These are phyloP conservation scores for Leptinotarsa rubiginosa DNA, from an alignment of 2,888 invertebrate species.

Conservation along the genomic window DNA sequence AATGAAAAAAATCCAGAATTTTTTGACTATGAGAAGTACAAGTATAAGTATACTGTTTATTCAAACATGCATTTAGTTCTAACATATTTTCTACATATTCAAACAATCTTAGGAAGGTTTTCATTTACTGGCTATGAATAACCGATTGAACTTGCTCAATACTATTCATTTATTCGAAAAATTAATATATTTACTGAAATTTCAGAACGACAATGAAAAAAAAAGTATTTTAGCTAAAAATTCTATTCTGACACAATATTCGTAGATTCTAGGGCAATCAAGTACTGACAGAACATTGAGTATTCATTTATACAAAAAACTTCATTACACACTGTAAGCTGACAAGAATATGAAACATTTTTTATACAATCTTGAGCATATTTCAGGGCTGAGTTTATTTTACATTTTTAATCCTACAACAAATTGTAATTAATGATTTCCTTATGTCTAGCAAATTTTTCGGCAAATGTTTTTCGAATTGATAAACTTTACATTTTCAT, in stretches of 20 bases:
- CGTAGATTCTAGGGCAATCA: not conserved
- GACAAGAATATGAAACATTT: constrained; percentile 35
- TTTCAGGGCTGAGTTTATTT: constrained; percentile 46
- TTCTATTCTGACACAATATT: not conserved
- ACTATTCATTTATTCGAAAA: not conserved
- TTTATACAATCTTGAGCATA: constrained; percentile 50
- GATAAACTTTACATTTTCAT: constrained; percentile 41
- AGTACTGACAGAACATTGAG: constrained; percentile 33
- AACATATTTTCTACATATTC: too few species aligned
- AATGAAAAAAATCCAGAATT: not conserved
- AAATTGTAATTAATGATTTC: constrained; percentile 34
- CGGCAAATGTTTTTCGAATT: constrained; percentile 42
- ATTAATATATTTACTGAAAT: not conserved
- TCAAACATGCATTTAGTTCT: too few species aligned
- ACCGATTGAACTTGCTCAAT: not conserved
- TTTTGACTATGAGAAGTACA: too few species aligned
- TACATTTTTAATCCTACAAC: constrained; percentile 40
- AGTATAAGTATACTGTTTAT: too few species aligned
- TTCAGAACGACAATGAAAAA: not conserved
- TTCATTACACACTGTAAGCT: constrained; percentile 28
- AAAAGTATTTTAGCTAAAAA: not conserved
- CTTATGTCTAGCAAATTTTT: constrained; percentile 34
- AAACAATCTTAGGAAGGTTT: too few species aligned
- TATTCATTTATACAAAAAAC: constrained; percentile 30
- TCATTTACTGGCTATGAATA: too few species aligned